Evolutionary conservation across 2,888 invertebrate genomes (phyloP).

Genomic region (Eilema sororculum): DNA sequence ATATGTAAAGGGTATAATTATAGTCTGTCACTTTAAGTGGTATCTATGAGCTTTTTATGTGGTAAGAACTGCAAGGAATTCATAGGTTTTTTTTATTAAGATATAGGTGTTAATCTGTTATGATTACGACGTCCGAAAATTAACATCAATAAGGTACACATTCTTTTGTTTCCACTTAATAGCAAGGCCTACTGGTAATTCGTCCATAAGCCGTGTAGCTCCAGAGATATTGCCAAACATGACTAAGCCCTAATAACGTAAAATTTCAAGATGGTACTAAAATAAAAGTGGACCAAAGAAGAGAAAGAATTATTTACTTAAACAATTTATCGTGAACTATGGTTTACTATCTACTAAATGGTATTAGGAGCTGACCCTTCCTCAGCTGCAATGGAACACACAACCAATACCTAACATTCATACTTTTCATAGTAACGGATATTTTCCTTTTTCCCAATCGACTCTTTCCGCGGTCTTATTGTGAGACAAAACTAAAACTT

Average conservation of each 20-base stretch:
- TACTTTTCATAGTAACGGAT: too few species aligned
- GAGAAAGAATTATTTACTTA: neutral
- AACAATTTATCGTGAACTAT: too few species aligned
- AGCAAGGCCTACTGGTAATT: too few species aligned
- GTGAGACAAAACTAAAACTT: too few species aligned
- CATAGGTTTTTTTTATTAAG: neutral
- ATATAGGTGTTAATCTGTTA: neutral
- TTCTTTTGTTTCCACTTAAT: neutral
- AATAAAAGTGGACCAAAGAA: neutral
- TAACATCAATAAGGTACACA: neutral
- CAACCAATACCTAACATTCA: too few species aligned
- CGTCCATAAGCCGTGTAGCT: neutral
- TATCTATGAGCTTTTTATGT: constrained; percentile 9
- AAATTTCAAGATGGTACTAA: neutral
- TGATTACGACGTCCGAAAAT: neutral
- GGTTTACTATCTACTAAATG: neutral
- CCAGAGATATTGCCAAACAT: neutral
- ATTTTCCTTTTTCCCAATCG: neutral
- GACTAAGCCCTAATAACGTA: neutral
- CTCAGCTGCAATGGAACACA: too few species aligned
- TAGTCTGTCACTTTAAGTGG: constrained; percentile 25
- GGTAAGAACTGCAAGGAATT: neutral
- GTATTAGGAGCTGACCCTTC: too few species aligned
- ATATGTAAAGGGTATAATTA: constrained; percentile 41
- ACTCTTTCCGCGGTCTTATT: neutral